These are phyloP conservation scores for Nothocercus julius DNA, from an alignment of 2,113 vertebrate species.

Conservation along the genomic window DNA sequence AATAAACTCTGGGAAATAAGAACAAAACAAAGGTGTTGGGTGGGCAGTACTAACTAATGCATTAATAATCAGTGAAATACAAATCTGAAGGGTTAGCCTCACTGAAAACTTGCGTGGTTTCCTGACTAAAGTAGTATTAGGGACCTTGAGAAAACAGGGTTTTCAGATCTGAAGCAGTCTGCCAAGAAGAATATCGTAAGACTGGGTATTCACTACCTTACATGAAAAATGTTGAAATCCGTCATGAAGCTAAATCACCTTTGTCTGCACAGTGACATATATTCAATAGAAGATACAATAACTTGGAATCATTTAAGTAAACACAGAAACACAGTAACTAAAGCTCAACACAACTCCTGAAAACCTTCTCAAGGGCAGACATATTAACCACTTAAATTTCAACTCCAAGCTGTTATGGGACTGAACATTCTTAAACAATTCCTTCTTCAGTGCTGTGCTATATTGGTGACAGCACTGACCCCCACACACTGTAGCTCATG, in stretches of 20 bases:
- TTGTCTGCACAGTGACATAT: background rate
- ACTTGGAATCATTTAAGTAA: background rate
- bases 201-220: background rate
- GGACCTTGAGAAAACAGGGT: background rate
- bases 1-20: slow-evolving; percentile 87
- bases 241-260: slow-evolving; percentile 49
- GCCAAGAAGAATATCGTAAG: background rate
- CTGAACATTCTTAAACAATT: background rate
- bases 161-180: background rate
- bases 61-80: slow-evolving; percentile 26
- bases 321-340: background rate
- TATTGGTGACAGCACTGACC: background rate
- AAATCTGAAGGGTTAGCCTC: background rate
- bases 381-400: background rate
- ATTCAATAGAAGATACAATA: background rate
- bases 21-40: slow-evolving; percentile 64
- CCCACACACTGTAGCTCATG: background rate
- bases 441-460: background rate
- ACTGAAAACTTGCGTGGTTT: background rate
- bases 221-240: slow-evolving; percentile 18
- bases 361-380: background rate
- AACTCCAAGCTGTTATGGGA: background rate
- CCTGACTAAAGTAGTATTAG: background rate
- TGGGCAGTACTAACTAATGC: slow-evolving; percentile 38
- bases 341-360: background rate